Base-by-base conservation (phyloP, 2,797 vertebrate genomes). In the Syngnathus acus region DNA sequence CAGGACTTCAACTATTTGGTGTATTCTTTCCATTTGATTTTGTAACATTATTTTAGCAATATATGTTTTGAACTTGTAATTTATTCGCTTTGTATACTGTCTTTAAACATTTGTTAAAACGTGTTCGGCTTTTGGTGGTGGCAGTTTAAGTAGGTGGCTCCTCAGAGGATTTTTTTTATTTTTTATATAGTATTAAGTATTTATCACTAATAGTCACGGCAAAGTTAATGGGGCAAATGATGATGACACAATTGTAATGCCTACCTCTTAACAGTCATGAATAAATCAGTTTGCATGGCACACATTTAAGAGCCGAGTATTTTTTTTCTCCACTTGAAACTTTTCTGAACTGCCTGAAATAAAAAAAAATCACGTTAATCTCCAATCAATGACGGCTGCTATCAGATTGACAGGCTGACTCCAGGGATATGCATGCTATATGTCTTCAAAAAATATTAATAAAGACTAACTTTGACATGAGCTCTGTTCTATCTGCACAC, bases 401-500 rank as follows among this genome's bases (percentile, higher is more conserved):
- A 90, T 89, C 85, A 89, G 82, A 81, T 82, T 78, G 90, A 90
- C 89, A 87, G 87, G 21, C 78, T 66, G 87, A 87, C 87, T 87
- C 84, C 88, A 88, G 89, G 88, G 82, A 88, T 86, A 91, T 90
- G 89, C 17, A 47, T 16, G 13, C 4, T 88, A 76, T 62, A 26
- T 62, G 13, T 81, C 4, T 37, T 26, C 26, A 26, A 50, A 57
- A 85, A 88, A 87, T 88, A 88, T 85, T 87, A 91, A 91, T 91
- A 91, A 90, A 89, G 87, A 82, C 81, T 85, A 86, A 90, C 87
- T 86, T 84, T 88, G 87, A 89, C 85, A 76, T 38, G 65, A 83
- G 82, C 84, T 83, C 82, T 89, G 91, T 32, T 91, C 90, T 86
- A 74, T 80, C 39, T 62, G 21, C 40, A 26, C 60, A 83, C 83